These are phyloP conservation scores for Shargacucullia verbasci DNA, from an alignment of 2,888 invertebrate genomes.

Conservation along the genomic window DNA sequence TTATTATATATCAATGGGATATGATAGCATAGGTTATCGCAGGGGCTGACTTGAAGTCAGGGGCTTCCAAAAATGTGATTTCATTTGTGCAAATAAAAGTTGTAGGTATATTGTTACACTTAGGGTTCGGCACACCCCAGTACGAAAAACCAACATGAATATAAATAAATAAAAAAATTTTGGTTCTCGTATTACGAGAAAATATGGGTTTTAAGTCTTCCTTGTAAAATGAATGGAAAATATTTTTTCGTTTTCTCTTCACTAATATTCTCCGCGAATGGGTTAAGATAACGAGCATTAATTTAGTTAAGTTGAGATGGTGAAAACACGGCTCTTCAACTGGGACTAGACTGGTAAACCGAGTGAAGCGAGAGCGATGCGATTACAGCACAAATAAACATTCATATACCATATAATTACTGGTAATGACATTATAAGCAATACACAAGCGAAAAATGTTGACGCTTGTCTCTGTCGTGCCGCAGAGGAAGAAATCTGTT, in stretches of 20 bases:
- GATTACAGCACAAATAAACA: background rate
- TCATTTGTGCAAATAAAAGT: slow-evolving; percentile 20
- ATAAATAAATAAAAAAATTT: slow-evolving; percentile 21
- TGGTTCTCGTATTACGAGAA: slow-evolving; percentile 11
- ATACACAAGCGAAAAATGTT: no score
- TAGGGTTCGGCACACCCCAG: slow-evolving; percentile 1
- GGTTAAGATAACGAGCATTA: slow-evolving; percentile 42
- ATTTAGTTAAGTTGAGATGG: slow-evolving; percentile 27
- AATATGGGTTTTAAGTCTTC: background rate
- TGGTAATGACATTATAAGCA: no score
- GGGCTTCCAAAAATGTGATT: slow-evolving; percentile 22
- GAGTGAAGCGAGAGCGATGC: background rate
- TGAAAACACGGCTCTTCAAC: slow-evolving; percentile 26
- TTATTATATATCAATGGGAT: no score
- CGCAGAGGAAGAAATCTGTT: no score
- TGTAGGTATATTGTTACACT: slow-evolving; percentile 14
- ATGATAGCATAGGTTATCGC: slow-evolving; percentile 27
- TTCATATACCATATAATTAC: slow-evolving; percentile 6
- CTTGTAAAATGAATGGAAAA: slow-evolving; percentile 27
- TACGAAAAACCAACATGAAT: slow-evolving; percentile 3
- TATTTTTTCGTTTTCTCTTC: slow-evolving; percentile 19
- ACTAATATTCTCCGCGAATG: slow-evolving; percentile 31
- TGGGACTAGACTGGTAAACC: slow-evolving; percentile 21
- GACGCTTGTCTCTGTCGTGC: no score
- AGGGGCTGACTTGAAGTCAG: slow-evolving; percentile 25